These are phyloP conservation scores for Asarcornis scutulata DNA, from an alignment of 2,113 vertebrate species.

Conservation along the genomic window DNA sequence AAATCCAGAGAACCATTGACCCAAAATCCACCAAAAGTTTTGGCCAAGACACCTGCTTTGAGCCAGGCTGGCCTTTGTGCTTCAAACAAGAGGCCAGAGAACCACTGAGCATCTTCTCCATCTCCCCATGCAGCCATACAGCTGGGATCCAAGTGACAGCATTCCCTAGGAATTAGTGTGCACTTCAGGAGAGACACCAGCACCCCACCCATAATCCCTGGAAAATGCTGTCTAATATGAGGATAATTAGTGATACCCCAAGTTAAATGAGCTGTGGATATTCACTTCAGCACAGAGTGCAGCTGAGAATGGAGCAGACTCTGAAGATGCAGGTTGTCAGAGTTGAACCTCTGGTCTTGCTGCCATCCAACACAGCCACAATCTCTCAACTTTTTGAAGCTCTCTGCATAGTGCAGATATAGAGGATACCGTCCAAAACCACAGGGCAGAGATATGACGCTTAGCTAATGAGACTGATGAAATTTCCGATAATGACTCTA, in stretches of 20 bases:
- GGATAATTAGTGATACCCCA: not conserved
- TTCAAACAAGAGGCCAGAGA: not conserved
- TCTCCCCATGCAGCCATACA: too few relatives aligned
- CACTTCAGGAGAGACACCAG: not conserved
- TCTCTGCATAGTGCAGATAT: not conserved
- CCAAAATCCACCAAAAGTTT: not conserved
- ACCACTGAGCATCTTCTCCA: not conserved
- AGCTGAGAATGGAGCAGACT: not conserved
- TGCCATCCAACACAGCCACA: not conserved
- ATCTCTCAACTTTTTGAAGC: not conserved
- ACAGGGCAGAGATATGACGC: not conserved
- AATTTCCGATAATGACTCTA: not conserved
- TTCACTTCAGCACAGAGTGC: not conserved
- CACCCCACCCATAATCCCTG: not conserved
- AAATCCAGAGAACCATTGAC: not conserved
- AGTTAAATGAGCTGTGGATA: not conserved
- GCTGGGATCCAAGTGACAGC: not conserved
- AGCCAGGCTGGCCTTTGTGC: not conserved
- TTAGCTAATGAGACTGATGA: not conserved
- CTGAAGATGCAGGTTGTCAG: not conserved
- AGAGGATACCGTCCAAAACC: not conserved
- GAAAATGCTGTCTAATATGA: not conserved
- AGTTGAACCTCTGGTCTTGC: not conserved
- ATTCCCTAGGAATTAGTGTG: not conserved
- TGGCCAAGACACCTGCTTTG: not conserved